These are phyloP conservation scores for Muntiacus muntjak DNA, from an alignment of 2,113 vertebrate species.

Conservation along the genomic window DNA sequence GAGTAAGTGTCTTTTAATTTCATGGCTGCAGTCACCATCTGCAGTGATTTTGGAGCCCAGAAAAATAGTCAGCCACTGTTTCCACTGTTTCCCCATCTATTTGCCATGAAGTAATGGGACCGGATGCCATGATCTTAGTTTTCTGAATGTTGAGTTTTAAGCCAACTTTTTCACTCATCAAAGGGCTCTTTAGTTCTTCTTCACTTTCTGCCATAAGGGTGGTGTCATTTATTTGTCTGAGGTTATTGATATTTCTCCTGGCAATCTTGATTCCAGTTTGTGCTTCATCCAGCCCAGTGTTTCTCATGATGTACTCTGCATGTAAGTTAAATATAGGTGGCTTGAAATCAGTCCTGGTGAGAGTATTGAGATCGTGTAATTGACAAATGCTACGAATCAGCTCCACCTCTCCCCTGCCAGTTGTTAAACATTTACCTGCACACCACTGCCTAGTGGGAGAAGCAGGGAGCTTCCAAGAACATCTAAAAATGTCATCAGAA, in stretches of 20 bases:
- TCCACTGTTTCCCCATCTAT: neutral
- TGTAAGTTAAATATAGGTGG: neutral
- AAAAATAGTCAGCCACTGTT: neutral
- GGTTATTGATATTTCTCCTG: neutral
- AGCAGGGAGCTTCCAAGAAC: neutral
- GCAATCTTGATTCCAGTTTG: neutral
- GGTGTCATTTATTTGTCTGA: neutral
- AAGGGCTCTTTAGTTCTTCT: neutral
- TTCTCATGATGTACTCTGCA: neutral
- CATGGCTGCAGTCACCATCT: neutral
- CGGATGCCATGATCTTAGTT: neutral
- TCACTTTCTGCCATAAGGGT: neutral
- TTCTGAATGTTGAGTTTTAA: neutral
- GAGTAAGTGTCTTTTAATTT: neutral
- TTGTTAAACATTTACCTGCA: neutral
- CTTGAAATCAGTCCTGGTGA: neutral
- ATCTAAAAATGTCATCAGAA: neutral
- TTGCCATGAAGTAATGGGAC: neutral
- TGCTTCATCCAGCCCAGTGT: neutral
- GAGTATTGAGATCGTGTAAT: neutral
- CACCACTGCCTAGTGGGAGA: neutral
- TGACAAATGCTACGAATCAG: neutral
- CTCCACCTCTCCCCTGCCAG: neutral
- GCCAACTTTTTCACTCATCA: neutral
- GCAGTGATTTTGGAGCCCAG: neutral